Base-by-base conservation (phyloP, 2,797 vertebrate genomes). In the Melanotaenia pygmaea region DNA sequence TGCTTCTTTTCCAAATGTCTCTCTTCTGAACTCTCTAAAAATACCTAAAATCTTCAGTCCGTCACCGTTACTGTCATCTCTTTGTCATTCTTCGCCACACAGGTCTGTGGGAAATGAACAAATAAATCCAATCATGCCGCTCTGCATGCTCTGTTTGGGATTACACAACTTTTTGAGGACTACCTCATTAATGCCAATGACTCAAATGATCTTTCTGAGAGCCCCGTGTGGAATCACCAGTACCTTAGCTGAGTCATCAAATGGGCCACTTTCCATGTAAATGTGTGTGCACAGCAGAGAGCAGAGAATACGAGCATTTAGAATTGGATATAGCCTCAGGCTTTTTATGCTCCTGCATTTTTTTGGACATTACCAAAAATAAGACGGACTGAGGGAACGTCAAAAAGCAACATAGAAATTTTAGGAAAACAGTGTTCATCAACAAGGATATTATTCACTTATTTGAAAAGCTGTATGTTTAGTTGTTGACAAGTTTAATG, bases 161-260 rank as follows among this genome's bases (percentile, higher is more conserved):
- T 83, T 76, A 74, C 10, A 58, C 61, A 35, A 45, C n/a, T 47
- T 73, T 40, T 77, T 13, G 9, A 45, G 63, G 64, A 54, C 67
- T 20, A 11, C 54, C 59, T 81, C 53, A 57, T 82, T 86, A 85
- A 79, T 68, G 72, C 28, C 35, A 64, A 69, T 83, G 79, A 85
- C 67, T 88, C 78, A 77, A 40, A 80, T 80, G 59, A 59, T 75
- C 72, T 68, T 59, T 45, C 32, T 38, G 43, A 72, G 65, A 32
- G 35, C 47, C 67, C 35, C 50, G 45, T 18, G 56, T 66, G 67
- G 79, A 76, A 72, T 80, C 56, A 75, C 74, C 64, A 30, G 59
- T 35, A 51, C 69, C 64, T 76, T 16, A 40, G 65, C 72, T 70
- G 77, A 79, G 66, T 76, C 81, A 81, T 75, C 54, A 79, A 64